A percentile compares a stretch with the other conserved stretches of the same genome.
phyloP scores from a whole-genome alignment of 2,888 invertebrate genomes.

The Tromatobia lineatoria region DNA sequence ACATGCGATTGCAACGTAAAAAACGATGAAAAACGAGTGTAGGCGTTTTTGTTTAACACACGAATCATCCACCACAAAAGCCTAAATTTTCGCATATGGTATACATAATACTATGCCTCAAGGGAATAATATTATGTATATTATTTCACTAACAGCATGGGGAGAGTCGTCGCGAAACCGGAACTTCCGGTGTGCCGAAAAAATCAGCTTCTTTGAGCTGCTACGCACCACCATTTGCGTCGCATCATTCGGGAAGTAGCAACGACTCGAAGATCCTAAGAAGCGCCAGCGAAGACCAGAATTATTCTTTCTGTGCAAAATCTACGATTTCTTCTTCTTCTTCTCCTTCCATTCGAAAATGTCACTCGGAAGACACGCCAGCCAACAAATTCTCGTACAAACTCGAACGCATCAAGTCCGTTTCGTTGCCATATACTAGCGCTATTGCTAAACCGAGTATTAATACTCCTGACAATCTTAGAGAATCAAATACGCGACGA shows the following conservation, averaged over 20 bases:
- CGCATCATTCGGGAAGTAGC: slow-evolving; percentile 75
- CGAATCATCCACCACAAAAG: neutral
- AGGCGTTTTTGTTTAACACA: neutral
- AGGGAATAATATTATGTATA: slow-evolving; percentile 54
- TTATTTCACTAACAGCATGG: slow-evolving; percentile 89
- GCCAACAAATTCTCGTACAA: slow-evolving; percentile 75
- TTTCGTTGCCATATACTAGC: slow-evolving; percentile 79
- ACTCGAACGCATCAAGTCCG: slow-evolving; percentile 79
- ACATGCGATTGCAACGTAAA: slow-evolving; percentile 73
- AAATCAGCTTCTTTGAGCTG: slow-evolving; percentile 77
- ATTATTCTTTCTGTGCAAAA: slow-evolving; percentile 71
- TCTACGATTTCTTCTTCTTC: slow-evolving; percentile 42
- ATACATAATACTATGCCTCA: slow-evolving; percentile 57
- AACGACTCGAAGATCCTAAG: slow-evolving; percentile 72
- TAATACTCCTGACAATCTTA: slow-evolving; percentile 73
- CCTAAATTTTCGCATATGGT: slow-evolving; percentile 22
- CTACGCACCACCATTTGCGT: slow-evolving; percentile 75
- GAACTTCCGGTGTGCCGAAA: slow-evolving; percentile 74
- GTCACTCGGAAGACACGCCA: slow-evolving; percentile 74
- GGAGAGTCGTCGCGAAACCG: slow-evolving; percentile 80
- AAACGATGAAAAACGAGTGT: slow-evolving; percentile 19
- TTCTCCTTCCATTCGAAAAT: slow-evolving; percentile 74
- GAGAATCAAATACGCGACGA: slow-evolving; percentile 73
- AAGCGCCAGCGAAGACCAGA: slow-evolving; percentile 75
- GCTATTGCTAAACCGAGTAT: slow-evolving; percentile 56